Conservation (phyloP, 2,797 vertebrate species). For the Urophycis tenuis region DNA sequence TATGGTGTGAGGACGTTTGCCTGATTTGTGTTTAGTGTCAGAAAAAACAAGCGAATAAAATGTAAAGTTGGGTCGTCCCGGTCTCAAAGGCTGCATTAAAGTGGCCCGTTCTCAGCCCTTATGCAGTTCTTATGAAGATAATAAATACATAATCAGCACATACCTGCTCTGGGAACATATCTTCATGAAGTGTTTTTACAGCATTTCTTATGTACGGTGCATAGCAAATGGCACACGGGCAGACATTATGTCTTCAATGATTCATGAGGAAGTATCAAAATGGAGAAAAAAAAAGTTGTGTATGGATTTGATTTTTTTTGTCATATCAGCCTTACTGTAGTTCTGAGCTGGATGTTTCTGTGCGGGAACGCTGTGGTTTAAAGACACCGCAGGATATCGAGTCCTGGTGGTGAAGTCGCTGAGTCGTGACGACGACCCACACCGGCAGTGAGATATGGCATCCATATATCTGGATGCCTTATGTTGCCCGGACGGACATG, state of each 20-base stretch:
- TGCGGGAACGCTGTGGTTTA: neutral
- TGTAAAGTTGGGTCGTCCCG: neutral
- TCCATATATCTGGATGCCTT: neutral
- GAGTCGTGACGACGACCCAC: conserved; percentile 7
- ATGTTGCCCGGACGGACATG: neutral
- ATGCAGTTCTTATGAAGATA: neutral
- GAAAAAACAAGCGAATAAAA: neutral
- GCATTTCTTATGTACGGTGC: neutral
- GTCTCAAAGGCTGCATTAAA: neutral
- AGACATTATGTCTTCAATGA: neutral
- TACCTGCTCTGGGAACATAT: neutral
- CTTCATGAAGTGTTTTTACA: neutral
- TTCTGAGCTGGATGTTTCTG: neutral
- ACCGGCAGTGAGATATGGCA: neutral
- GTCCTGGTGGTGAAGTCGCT: neutral
- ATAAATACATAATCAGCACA: neutral
- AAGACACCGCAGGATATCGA: neutral
- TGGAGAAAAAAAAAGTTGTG: neutral
- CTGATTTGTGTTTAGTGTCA: neutral
- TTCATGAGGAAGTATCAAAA: too few relatives aligned
- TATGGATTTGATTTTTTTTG: neutral
- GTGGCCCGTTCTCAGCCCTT: neutral
- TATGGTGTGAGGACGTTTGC: neutral
- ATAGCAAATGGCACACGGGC: neutral
- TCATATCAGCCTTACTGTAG: neutral